A percentile compares a stretch with the other conserved stretches of the same genome.
phyloP scores from a whole-genome alignment of 37 sponge, comb jelly and placozoan genomes.

The Axinella damicornis region DNA sequence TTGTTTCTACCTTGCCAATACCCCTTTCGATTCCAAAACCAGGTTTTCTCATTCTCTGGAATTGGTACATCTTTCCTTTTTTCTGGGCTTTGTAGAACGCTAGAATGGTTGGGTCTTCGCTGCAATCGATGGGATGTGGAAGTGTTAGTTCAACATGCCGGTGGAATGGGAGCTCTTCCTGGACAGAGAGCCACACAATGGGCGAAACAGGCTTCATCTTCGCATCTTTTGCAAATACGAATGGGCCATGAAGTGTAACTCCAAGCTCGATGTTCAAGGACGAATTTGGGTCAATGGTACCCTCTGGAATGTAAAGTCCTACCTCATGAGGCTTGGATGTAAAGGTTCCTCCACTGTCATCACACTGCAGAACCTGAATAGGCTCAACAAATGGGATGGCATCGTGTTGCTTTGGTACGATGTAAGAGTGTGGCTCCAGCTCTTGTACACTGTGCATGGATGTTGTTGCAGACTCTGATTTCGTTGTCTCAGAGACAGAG shows the following conservation, averaged over 20 bases:
- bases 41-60: too few relatives aligned
- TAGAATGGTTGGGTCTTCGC: too few relatives aligned
- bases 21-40: too few relatives aligned
- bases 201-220: slow-evolving; percentile 5
- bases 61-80: too few relatives aligned
- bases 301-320: not conserved
- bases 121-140: not conserved
- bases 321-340: not conserved
- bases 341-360: not conserved
- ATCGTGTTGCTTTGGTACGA: too few relatives aligned
- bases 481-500: too few relatives aligned
- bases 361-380: not conserved
- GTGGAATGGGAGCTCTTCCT: not conserved
- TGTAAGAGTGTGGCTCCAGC: too few relatives aligned
- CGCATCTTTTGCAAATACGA: not conserved
- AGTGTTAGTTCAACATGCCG: not conserved
- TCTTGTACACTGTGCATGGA: too few relatives aligned
- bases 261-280: not conserved
- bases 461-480: too few relatives aligned
- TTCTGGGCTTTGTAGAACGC: too few relatives aligned
- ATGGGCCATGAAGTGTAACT: not conserved
- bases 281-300: not conserved
- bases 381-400: too few relatives aligned
- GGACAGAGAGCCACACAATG: not conserved
- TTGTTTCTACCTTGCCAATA: too few relatives aligned